Evolutionary conservation across 2,797 vertebrate species (phyloP).

Genomic region (Holocentrus rufus): DNA sequence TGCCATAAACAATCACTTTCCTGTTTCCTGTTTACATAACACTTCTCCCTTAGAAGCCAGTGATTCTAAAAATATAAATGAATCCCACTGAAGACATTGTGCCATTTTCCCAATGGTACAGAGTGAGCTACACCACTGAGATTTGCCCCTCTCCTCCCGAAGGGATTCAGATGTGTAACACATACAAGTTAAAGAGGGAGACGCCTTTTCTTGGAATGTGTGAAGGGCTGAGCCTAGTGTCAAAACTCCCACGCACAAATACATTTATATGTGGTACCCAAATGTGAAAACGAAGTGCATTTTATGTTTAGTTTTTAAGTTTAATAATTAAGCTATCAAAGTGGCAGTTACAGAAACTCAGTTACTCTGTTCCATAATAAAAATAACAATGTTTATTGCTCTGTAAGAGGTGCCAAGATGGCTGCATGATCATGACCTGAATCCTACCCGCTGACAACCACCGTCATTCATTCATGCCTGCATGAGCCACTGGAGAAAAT

Average conservation of each 20-base stretch:
- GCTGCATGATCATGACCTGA: background rate
- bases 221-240: slow-evolving; percentile 14
- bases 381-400: background rate
- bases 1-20: too few relatives aligned
- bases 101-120: background rate
- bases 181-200: slow-evolving; percentile 50
- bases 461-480: background rate
- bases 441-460: background rate
- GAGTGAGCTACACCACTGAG: slow-evolving; percentile 12
- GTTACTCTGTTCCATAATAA: background rate
- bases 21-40: background rate
- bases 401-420: background rate
- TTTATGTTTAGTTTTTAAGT: too few relatives aligned
- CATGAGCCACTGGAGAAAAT: background rate
- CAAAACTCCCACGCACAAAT: slow-evolving; percentile 4
- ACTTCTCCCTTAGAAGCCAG: background rate
- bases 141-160: slow-evolving; percentile 26
- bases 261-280: too few relatives aligned
- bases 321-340: too few relatives aligned
- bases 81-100: background rate
- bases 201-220: slow-evolving; percentile 56
- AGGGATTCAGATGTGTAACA: slow-evolving; percentile 50
- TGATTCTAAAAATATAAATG: background rate
- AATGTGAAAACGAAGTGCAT: too few relatives aligned
- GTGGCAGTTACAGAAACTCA: background rate